A percentile compares a stretch with the other conserved stretches of the same genome.
Evolutionary conservation across 2,797 vertebrate genomes (phyloP).

Genomic region (Gallinago solitaria): DNA sequence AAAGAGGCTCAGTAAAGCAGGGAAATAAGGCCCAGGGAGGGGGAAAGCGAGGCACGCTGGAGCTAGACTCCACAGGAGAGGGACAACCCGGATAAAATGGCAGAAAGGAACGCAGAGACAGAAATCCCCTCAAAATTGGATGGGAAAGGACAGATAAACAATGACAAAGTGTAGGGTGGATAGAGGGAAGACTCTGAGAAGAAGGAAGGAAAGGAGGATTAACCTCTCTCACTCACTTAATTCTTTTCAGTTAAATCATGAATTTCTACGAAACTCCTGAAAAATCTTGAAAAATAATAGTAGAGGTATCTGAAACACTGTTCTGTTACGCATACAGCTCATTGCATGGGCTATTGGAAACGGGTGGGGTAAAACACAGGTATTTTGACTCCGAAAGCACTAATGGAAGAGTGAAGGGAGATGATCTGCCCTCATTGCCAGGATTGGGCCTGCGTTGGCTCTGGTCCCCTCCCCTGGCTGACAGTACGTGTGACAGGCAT

Average conservation of each 20-base stretch:
- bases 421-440: fast-evolving
- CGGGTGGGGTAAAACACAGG: background rate
- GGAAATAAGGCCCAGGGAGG: background rate
- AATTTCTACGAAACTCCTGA: background rate
- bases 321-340: background rate
- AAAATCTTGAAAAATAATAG: background rate
- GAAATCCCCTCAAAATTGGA: background rate
- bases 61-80: background rate
- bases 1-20: background rate
- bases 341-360: fast-evolving
- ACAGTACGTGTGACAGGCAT: fast-evolving
- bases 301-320: background rate
- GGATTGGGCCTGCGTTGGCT: background rate
- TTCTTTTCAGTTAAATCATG: background rate
- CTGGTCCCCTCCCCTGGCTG: fast-evolving
- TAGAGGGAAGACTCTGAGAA: background rate
- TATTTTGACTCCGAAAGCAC: background rate
- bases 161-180: background rate
- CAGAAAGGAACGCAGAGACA: background rate
- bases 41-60: background rate
- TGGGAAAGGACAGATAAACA: background rate
- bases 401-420: fast-evolving
- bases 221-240: background rate
- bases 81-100: background rate
- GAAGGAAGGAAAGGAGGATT: background rate